Evolutionary conservation across 2,113 vertebrate species (phyloP).

Genomic region (Clarias batrachus): DNA sequence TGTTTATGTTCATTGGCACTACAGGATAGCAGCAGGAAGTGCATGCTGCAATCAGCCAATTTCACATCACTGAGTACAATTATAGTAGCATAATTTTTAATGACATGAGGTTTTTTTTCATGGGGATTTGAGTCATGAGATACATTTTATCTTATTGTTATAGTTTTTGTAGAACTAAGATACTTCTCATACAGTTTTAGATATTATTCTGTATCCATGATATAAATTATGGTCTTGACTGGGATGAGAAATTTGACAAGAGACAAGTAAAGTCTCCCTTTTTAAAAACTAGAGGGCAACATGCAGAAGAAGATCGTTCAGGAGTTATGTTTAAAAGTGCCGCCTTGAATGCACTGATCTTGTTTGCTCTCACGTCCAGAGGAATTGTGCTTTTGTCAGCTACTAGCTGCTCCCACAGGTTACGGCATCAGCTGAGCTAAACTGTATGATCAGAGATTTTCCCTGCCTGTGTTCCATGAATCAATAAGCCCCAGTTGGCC

Average conservation of each 20-base stretch:
- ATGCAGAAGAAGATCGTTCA: neutral
- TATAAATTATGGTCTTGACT: neutral
- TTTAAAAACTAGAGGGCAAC: neutral
- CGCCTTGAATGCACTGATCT: constrained; percentile 34
- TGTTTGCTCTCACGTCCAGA: neutral
- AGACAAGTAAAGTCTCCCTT: neutral
- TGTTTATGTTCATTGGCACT: neutral
- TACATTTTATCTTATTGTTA: neutral
- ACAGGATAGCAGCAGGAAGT: neutral
- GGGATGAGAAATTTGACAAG: neutral
- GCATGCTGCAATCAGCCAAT: neutral
- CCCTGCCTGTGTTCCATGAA: constrained; percentile 68
- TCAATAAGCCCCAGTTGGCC: constrained; percentile 57
- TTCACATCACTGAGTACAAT: neutral
- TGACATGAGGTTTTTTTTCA: neutral
- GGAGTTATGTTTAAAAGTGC: constrained; percentile 11
- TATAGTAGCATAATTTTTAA: neutral
- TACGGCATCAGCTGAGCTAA: constrained; percentile 32
- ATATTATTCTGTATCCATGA: neutral
- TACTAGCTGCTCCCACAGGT: constrained; percentile 32
- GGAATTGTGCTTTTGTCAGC: constrained; percentile 23
- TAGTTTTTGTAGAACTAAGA: neutral
- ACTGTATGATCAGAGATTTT: constrained; percentile 39
- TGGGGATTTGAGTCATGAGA: neutral
- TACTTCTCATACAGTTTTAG: neutral